These are phyloP conservation scores for Sympetrum striolatum DNA, from an alignment of 2,888 invertebrate genomes.

Conservation along the genomic window DNA sequence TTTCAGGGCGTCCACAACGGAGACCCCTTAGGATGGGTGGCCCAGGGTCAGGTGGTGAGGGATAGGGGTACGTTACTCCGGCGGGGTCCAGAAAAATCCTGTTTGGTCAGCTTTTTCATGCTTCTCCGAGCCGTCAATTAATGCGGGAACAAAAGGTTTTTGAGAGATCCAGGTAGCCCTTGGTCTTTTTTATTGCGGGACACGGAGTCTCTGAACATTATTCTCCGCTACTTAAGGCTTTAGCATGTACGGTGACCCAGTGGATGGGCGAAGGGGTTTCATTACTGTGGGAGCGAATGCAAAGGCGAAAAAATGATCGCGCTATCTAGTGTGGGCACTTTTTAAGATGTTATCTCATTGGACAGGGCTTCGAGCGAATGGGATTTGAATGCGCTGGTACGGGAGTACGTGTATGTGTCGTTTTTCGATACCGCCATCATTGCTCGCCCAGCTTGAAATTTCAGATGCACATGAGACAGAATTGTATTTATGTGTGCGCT, in stretches of 20 bases:
- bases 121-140: conserved; percentile 36
- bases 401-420: not conserved
- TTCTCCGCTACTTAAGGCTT: not conserved
- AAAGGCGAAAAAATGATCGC: not conserved
- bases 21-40: not conserved
- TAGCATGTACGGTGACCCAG: not conserved
- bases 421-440: not conserved
- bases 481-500: too few relatives aligned
- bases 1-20: conserved; percentile 4
- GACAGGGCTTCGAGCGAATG: not conserved
- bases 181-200: not conserved
- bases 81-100: conserved; percentile 1
- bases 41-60: not conserved
- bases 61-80: not conserved
- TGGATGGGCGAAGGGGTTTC: not conserved
- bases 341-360: not conserved
- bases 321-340: not conserved
- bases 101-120: conserved; percentile 35
- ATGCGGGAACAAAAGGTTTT: not conserved
- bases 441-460: not conserved
- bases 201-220: not conserved
- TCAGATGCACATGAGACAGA: too few relatives aligned
- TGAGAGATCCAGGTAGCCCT: not conserved
- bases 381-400: not conserved
- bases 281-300: not conserved